These are phyloP conservation scores for Caenorhabditis tropicalis DNA, from an alignment of 1,140 invertebrate genomes.

Conservation along the genomic window DNA sequence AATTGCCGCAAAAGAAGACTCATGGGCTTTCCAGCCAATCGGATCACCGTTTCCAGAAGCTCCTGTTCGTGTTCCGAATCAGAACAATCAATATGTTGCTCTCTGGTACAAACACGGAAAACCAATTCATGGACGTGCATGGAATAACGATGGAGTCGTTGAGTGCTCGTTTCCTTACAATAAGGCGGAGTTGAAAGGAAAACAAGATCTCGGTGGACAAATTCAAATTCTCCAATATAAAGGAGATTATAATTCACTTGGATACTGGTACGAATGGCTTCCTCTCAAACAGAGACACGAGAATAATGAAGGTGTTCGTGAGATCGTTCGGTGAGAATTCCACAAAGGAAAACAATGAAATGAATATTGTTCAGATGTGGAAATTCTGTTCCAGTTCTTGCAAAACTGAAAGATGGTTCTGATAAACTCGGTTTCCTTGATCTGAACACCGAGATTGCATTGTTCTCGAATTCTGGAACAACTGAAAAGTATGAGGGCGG, in stretches of 20 bases:
- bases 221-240: slow-evolving; percentile 54
- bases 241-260: slow-evolving; percentile 52
- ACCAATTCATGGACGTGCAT: slow-evolving; percentile 57
- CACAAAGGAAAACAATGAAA: no score
- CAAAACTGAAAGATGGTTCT: slow-evolving; percentile 48
- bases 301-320: slow-evolving; percentile 1
- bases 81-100: slow-evolving; percentile 53
- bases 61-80: slow-evolving; percentile 40
- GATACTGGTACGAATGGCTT: slow-evolving; percentile 56
- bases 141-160: slow-evolving; percentile 57
- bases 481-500: slow-evolving; percentile 47
- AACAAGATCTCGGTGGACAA: slow-evolving; percentile 53
- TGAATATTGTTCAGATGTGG: slow-evolving; percentile 49
- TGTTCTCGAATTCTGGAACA: slow-evolving; percentile 46
- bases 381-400: slow-evolving; percentile 49
- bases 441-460: slow-evolving; percentile 46
- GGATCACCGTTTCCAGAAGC: slow-evolving; percentile 55
- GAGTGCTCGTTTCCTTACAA: slow-evolving; percentile 54
- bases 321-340: slow-evolving; percentile 4
- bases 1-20: slow-evolving; percentile 46
- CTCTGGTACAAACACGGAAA: slow-evolving; percentile 59
- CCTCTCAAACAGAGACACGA: slow-evolving; percentile 35
- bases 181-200: slow-evolving; percentile 55
- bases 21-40: slow-evolving; percentile 58
- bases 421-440: slow-evolving; percentile 53